These are phyloP conservation scores for Myrmophylax atrothorax DNA, from an alignment of 2,113 vertebrate species.

Conservation along the genomic window DNA sequence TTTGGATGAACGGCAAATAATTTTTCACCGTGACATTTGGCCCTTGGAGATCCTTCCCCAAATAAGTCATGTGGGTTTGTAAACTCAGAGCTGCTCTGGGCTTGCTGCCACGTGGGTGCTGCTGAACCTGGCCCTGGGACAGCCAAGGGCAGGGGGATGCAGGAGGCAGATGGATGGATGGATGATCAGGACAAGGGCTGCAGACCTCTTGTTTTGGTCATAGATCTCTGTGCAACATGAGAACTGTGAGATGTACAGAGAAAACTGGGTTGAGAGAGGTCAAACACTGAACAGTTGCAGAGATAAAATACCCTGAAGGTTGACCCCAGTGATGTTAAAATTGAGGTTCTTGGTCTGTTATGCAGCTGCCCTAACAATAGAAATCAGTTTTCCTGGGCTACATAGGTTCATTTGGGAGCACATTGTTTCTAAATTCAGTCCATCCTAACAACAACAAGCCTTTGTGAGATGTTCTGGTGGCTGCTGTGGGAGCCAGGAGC, in stretches of 20 bases:
- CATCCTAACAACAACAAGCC: not conserved
- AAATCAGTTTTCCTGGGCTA: not conserved
- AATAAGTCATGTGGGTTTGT: not conserved
- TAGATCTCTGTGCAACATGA: accelerated
- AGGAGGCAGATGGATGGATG: not conserved
- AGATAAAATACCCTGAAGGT: not conserved
- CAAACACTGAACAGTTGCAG: not conserved
- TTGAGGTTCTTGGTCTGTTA: not conserved
- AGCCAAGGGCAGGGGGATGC: not conserved
- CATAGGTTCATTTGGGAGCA: not conserved
- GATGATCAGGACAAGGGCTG: not conserved
- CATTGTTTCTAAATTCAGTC: not conserved
- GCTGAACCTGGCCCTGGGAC: not conserved
- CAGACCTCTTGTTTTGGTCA: not conserved
- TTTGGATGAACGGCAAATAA: not conserved
- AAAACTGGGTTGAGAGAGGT: not conserved
- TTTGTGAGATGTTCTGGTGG: not conserved
- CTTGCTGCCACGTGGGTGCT: accelerated
- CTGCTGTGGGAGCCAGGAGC: not conserved
- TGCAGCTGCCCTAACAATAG: not conserved
- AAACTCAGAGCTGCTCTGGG: not conserved
- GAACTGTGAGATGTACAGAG: not conserved
- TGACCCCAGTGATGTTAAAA: not conserved
- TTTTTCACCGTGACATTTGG: not conserved
- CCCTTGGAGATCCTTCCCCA: not conserved